A percentile compares a stretch with the other conserved stretches of the same genome.
Evolutionary conservation across 2,797 vertebrate species (phyloP).

Genomic region (Xenopus petersii): DNA sequence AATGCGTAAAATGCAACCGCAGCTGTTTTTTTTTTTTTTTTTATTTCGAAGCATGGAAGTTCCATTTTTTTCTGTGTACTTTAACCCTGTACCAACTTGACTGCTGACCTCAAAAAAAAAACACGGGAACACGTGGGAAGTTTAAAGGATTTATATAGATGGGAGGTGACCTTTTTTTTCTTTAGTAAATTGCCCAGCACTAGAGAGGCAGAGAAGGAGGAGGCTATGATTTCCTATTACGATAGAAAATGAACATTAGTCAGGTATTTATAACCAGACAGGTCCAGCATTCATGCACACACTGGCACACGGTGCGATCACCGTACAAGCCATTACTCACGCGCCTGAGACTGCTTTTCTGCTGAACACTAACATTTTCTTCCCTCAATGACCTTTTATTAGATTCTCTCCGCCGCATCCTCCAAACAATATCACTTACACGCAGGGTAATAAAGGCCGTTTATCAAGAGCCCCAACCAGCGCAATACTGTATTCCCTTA

Average conservation of each 20-base stretch:
- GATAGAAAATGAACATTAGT: slow-evolving; percentile 29
- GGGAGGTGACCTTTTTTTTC: slow-evolving; percentile 24
- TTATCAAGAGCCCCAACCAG: not conserved
- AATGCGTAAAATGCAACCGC: too few relatives aligned
- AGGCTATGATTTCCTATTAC: slow-evolving; percentile 14
- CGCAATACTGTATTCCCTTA: too few relatives aligned
- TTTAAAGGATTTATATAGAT: slow-evolving; percentile 41
- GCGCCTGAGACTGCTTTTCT: slow-evolving; percentile 31
- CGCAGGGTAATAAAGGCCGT: slow-evolving; percentile 22
- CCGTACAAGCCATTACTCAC: slow-evolving; percentile 40
- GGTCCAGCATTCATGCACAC: slow-evolving; percentile 34
- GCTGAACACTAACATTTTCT: slow-evolving; percentile 6
- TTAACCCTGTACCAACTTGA: slow-evolving; percentile 55
- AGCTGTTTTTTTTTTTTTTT: too few relatives aligned
- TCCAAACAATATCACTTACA: slow-evolving; percentile 39
- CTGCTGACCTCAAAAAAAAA: slow-evolving; percentile 14
- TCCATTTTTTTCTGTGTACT: slow-evolving; percentile 38
- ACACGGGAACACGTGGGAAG: not conserved
- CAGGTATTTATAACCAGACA: slow-evolving; percentile 43
- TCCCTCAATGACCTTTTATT: slow-evolving; percentile 15
- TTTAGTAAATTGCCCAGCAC: slow-evolving; percentile 23
- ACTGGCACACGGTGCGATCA: slow-evolving; percentile 40
- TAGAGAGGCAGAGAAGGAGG: slow-evolving; percentile 18
- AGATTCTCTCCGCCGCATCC: slow-evolving; percentile 22
- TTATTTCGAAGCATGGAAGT: not conserved